Percentiles rank a stretch among this genome's conserved stretches.
phyloP scores from a whole-genome alignment of 2,797 vertebrate genomes.

The Sternotherus odoratus region DNA sequence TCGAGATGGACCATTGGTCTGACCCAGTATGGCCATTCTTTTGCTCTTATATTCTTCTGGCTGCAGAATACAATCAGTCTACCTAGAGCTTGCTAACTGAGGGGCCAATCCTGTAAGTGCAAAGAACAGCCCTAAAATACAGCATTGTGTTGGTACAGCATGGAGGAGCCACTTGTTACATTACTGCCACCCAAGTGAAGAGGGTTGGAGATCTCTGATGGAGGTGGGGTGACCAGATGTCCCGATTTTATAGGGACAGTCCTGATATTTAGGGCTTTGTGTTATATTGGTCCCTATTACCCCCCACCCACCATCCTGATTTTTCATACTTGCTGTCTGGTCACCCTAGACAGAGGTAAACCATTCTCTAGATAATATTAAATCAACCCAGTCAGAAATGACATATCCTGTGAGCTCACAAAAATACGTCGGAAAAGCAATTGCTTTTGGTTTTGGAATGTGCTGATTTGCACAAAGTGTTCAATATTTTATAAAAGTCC shows the following conservation, averaged over 20 bases:
- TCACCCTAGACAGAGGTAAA: no score
- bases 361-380: constrained; percentile 35
- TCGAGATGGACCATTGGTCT: not conserved
- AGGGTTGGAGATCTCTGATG: not conserved
- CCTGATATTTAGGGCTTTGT: no score
- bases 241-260: no score
- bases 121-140: not conserved
- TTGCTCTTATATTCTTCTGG: not conserved
- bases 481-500: not conserved
- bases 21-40: not conserved
- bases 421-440: not conserved
- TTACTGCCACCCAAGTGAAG: constrained; percentile 36
- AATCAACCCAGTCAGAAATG: not conserved
- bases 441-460: not conserved
- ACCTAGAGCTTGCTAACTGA: accelerated
- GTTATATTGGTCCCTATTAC: no score
- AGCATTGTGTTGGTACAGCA: not conserved
- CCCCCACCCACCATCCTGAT: no score
- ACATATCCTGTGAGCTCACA: not conserved
- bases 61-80: not conserved
- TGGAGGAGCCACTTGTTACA: constrained; percentile 45
- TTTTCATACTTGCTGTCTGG: no score
- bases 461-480: not conserved
- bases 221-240: no score
- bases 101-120: not conserved